Conservation (phyloP, 1,140 invertebrate species). For the Drosophila eugracilis region DNA sequence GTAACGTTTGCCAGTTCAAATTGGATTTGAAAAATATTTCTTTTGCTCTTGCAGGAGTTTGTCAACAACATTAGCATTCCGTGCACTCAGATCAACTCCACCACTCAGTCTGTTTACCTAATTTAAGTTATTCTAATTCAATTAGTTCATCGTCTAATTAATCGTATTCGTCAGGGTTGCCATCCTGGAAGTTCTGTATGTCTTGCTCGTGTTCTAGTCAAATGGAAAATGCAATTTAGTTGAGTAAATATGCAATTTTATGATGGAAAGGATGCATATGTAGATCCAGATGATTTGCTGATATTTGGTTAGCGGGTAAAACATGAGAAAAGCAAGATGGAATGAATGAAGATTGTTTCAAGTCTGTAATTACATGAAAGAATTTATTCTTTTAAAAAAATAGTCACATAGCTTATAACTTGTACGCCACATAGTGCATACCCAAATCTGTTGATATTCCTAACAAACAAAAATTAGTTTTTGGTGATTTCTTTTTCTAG, state of each 20-base stretch:
- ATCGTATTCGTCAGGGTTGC: slow-evolving; percentile 52
- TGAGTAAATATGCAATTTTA: slow-evolving; percentile 61
- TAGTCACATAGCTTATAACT: no score
- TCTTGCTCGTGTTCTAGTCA: slow-evolving; percentile 57
- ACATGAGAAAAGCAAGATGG: slow-evolving; percentile 7
- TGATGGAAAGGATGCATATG: slow-evolving; percentile 33
- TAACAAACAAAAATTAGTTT: no score
- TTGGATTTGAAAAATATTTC: slow-evolving; percentile 71
- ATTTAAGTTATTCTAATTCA: slow-evolving; percentile 83
- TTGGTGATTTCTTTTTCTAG: neutral
- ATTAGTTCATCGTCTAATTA: slow-evolving; percentile 77
- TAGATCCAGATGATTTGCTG: slow-evolving; percentile 7
- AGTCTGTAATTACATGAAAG: neutral
- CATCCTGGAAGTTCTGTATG: slow-evolving; percentile 6
- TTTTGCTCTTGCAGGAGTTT: slow-evolving; percentile 36
- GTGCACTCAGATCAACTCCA: slow-evolving; percentile 8
- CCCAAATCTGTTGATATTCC: no score
- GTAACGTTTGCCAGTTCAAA: slow-evolving; percentile 65
- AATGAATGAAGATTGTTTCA: slow-evolving; percentile 1
- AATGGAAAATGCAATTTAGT: slow-evolving; percentile 77
- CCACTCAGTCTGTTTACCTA: slow-evolving; percentile 67
- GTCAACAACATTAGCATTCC: slow-evolving; percentile 63
- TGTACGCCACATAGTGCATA: no score
- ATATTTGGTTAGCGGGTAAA: slow-evolving; percentile 11
- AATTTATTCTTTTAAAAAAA: neutral